Conservation (phyloP, 2,113 vertebrate genomes). For the Lontra canadensis region DNA sequence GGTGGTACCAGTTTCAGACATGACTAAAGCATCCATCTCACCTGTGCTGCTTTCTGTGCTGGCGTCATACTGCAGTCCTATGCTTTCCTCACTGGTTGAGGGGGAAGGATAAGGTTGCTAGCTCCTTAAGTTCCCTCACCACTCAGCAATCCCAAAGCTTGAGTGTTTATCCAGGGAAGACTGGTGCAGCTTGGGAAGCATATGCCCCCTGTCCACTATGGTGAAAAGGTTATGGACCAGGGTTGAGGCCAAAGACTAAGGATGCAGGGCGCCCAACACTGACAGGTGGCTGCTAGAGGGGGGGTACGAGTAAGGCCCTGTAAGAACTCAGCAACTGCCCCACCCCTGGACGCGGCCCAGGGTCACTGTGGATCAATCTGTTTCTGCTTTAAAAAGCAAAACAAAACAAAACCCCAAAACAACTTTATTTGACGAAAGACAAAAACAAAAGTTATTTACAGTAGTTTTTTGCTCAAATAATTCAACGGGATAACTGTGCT, state of each 20-base stretch:
- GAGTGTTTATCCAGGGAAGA: not conserved
- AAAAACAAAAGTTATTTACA: slow-evolving; percentile 78
- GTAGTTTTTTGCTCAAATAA: slow-evolving; percentile 76
- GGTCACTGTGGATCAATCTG: not conserved
- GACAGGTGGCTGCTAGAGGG: not conserved
- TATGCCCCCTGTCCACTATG: not conserved
- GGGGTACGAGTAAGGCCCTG: not conserved
- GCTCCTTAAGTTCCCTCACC: not conserved
- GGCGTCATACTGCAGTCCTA: not conserved
- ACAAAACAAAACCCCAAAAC: slow-evolving; percentile 54
- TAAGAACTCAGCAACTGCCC: not conserved
- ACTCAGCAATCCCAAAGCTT: not conserved
- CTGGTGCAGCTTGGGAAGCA: not conserved
- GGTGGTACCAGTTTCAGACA: not conserved
- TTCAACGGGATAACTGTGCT: slow-evolving; percentile 64
- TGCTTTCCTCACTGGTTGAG: not conserved
- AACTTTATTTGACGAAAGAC: slow-evolving; percentile 80
- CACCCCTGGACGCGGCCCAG: not conserved
- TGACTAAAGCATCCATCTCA: not conserved
- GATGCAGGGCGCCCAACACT: not conserved
- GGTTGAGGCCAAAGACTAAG: not conserved
- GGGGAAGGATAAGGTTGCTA: not conserved
- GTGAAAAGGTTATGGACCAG: not conserved
- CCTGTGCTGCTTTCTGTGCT: not conserved
- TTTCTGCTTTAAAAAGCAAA: slow-evolving; percentile 52